Percentiles rank a stretch among this genome's conserved stretches.
These are phyloP conservation scores for Australoheros scitulus DNA, from an alignment of 2,113 vertebrate genomes.

Conservation along the genomic window DNA sequence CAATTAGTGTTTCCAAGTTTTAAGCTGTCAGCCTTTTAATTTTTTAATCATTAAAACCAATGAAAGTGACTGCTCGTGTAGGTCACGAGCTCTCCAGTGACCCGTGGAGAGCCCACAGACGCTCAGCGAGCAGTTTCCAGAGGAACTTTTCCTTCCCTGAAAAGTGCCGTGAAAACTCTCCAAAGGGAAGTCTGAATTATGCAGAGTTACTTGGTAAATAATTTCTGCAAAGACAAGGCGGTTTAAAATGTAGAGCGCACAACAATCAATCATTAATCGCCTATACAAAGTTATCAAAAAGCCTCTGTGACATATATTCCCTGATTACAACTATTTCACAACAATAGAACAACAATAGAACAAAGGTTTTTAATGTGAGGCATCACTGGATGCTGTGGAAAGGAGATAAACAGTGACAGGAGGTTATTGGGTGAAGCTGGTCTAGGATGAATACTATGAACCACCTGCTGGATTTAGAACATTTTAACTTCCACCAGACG, in stretches of 20 bases:
- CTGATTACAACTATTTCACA: neutral
- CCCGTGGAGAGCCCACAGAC: neutral
- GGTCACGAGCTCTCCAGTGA: neutral
- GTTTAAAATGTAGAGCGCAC: neutral
- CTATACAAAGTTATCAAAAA: neutral
- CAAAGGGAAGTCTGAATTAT: neutral
- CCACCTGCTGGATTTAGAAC: neutral
- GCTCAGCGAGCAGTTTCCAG: fast-evolving
- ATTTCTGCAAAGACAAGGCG: neutral
- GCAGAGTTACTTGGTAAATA: neutral
- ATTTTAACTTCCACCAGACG: neutral
- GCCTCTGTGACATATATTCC: fast-evolving
- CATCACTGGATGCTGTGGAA: neutral
- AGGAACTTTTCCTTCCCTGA: neutral
- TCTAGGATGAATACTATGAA: neutral
- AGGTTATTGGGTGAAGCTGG: neutral
- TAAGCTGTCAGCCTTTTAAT: neutral
- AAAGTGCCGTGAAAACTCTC: neutral
- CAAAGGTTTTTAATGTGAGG: neutral
- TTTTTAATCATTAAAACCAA: neutral
- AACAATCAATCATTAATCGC: neutral
- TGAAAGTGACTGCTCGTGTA: neutral
- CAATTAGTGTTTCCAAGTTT: neutral
- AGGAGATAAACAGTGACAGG: neutral
- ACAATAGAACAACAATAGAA: neutral